phyloP scores from a whole-genome alignment of 2,888 invertebrate genomes.

The Coelogynopora nodosa region DNA sequence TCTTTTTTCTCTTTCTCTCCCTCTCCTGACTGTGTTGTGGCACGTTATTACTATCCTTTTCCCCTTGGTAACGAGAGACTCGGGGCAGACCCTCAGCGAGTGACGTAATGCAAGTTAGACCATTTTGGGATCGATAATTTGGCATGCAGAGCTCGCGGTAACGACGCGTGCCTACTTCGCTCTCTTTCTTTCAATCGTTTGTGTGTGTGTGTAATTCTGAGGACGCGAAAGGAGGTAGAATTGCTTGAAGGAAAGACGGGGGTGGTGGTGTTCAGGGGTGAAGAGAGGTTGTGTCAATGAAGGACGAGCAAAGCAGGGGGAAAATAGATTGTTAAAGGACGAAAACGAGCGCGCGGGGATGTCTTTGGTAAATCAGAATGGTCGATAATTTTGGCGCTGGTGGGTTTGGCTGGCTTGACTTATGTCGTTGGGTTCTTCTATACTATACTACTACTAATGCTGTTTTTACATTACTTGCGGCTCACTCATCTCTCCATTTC shows the following conservation, averaged over 20 bases:
- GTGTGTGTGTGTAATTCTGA: not conserved
- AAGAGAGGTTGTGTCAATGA: not conserved
- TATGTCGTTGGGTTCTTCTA: not conserved
- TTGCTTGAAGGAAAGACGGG: too few species aligned
- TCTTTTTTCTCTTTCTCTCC: not conserved
- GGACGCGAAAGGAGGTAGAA: not conserved
- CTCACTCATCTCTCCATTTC: not conserved
- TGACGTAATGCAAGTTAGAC: not conserved
- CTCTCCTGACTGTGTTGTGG: not conserved
- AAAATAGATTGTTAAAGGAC: not conserved
- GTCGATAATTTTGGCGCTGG: not conserved
- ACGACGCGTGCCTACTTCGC: not conserved
- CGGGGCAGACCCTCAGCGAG: not conserved
- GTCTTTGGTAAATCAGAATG: not conserved
- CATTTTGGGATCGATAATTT: not conserved
- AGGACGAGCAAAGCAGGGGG: too few species aligned
- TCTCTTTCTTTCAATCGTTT: not conserved
- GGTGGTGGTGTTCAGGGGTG: not conserved
- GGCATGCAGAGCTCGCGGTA: not conserved
- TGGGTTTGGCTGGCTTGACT: not conserved
- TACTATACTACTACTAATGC: not conserved
- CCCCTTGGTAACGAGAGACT: not conserved
- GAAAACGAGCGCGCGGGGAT: not conserved
- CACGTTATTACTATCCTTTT: not conserved
- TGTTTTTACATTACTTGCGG: not conserved